These are phyloP conservation scores for Pomacea maculata DNA, from an alignment of 1,140 invertebrate genomes.

Conservation along the genomic window DNA sequence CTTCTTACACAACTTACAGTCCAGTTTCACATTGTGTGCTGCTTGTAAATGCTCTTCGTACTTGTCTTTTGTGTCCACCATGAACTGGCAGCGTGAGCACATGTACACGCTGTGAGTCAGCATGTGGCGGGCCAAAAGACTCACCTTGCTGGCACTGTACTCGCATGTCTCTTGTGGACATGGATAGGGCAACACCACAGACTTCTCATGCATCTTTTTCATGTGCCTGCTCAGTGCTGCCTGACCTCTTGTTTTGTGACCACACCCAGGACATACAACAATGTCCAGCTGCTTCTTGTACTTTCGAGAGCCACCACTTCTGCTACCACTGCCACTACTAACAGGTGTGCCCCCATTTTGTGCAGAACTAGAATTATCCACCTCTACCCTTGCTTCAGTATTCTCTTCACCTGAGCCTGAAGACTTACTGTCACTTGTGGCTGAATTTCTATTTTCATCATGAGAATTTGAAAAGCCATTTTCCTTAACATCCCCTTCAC, in stretches of 20 bases:
- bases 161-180: slow-evolving; percentile 46
- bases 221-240: slow-evolving; percentile 39
- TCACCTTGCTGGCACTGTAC: slow-evolving; percentile 47
- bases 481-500: neutral
- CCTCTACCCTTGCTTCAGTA: slow-evolving; percentile 25
- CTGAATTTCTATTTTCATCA: neutral
- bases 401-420: slow-evolving; percentile 12
- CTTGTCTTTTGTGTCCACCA: slow-evolving; percentile 40
- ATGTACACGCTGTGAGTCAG: slow-evolving; percentile 49
- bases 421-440: slow-evolving; percentile 2
- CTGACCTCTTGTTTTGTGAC: slow-evolving; percentile 28
- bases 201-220: slow-evolving; percentile 34
- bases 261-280: slow-evolving; percentile 32
- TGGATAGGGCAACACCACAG: slow-evolving; percentile 34
- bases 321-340: slow-evolving; percentile 8
- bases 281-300: slow-evolving; percentile 35
- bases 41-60: slow-evolving; percentile 44
- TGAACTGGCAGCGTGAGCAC: slow-evolving; percentile 52
- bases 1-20: slow-evolving; percentile 54
- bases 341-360: slow-evolving; percentile 29
- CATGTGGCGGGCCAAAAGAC: slow-evolving; percentile 48
- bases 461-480: slow-evolving; percentile 11
- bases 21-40: slow-evolving; percentile 45
- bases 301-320: slow-evolving; percentile 9
- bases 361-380: slow-evolving; percentile 6